Conservation (phyloP, 2,888 invertebrate genomes). For the Busseola fusca region DNA sequence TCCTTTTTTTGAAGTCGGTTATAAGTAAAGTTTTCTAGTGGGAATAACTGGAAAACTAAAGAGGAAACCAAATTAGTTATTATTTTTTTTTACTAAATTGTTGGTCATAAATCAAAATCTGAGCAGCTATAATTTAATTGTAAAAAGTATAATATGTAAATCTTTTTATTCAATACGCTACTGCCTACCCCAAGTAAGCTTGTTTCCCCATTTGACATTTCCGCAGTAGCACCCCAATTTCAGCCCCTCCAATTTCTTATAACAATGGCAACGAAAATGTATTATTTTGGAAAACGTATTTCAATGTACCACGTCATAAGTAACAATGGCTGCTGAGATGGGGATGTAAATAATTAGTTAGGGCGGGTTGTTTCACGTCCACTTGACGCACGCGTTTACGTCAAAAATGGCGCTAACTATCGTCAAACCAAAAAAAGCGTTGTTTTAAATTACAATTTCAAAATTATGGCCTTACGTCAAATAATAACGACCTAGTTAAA, state of each 20-base stretch:
- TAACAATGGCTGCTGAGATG: neutral
- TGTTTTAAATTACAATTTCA: too few relatives aligned
- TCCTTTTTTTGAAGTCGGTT: too few relatives aligned
- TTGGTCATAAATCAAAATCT: slow-evolving; percentile 12
- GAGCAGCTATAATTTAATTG: slow-evolving; percentile 34
- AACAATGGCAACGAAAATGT: slow-evolving; percentile 41
- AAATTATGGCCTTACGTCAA: too few relatives aligned
- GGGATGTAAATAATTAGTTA: neutral
- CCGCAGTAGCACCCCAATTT: slow-evolving; percentile 33
- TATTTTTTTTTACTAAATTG: neutral
- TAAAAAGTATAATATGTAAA: slow-evolving; percentile 1
- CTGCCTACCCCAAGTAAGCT: slow-evolving; percentile 18
- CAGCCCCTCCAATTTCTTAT: slow-evolving; percentile 9
- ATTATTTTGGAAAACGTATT: slow-evolving; percentile 35
- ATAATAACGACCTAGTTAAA: too few relatives aligned
- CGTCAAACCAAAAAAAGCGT: too few relatives aligned
- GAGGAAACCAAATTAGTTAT: neutral
- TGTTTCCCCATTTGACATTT: slow-evolving; percentile 37
- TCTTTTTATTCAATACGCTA: slow-evolving; percentile 29
- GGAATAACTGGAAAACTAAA: neutral
- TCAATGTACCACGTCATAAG: neutral
- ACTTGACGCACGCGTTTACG: too few relatives aligned
- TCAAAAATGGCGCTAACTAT: too few relatives aligned
- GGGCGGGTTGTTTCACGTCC: too few relatives aligned
- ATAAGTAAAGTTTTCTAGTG: too few relatives aligned